Conservation (phyloP, 2,113 vertebrate genomes). For the Oreocharis arfaki region DNA sequence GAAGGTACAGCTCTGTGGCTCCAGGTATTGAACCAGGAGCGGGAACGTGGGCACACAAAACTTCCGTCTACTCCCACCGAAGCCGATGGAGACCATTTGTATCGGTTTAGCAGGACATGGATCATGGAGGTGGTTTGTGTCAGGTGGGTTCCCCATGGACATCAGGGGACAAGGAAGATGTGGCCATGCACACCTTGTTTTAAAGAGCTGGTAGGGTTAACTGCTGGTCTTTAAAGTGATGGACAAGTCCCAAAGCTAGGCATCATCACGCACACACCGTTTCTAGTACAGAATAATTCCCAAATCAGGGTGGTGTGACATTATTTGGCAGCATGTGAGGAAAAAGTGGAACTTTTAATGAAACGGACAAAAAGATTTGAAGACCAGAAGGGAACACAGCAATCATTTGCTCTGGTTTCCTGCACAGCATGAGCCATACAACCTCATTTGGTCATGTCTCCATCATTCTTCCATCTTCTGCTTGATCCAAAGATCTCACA, state of each 20-base stretch:
- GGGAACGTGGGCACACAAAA: neutral
- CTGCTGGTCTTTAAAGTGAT: neutral
- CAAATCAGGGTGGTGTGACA: neutral
- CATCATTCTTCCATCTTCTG: neutral
- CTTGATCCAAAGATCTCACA: neutral
- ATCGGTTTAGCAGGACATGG: neutral
- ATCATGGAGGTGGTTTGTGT: neutral
- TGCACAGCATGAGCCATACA: neutral
- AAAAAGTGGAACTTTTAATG: neutral
- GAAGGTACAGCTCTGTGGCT: neutral
- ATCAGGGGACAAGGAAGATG: neutral
- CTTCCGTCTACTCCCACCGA: neutral
- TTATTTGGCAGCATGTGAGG: neutral
- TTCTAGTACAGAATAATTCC: neutral
- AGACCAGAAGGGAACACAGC: neutral
- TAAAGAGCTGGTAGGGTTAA: neutral
- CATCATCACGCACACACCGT: neutral
- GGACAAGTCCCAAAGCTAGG: neutral
- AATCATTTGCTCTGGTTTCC: neutral
- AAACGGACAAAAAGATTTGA: neutral
- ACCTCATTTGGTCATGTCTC: neutral
- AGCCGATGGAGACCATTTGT: neutral
- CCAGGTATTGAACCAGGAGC: neutral
- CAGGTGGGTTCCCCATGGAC: accelerated
- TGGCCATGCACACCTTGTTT: neutral